Conservation (phyloP, 2,888 invertebrate genomes). For the Gymnocheta viridis region DNA sequence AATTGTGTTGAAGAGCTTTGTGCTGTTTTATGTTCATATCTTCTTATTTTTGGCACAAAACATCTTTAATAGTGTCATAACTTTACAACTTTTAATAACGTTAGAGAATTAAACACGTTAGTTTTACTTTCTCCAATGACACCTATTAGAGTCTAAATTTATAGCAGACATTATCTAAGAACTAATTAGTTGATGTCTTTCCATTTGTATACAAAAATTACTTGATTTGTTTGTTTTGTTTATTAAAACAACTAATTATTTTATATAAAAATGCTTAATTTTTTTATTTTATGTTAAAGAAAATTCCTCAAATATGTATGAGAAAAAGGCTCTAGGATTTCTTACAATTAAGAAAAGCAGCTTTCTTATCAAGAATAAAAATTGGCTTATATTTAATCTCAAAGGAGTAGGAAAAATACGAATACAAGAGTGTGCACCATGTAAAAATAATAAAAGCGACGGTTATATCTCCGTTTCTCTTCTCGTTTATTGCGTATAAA, state of each 20-base stretch:
- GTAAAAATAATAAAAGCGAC: conserved; percentile 14
- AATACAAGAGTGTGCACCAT: conserved; percentile 81
- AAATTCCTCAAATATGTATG: neutral
- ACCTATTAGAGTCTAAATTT: neutral
- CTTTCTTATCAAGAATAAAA: neutral
- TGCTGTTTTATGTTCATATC: too few species aligned
- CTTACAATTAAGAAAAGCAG: neutral
- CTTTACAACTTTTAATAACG: too few species aligned
- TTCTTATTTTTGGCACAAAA: too few species aligned
- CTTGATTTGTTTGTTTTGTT: conserved; percentile 45
- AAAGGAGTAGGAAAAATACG: conserved; percentile 67
- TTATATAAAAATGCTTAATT: neutral
- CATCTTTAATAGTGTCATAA: too few species aligned
- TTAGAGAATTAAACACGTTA: neutral
- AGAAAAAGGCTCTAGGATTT: conserved; percentile 11
- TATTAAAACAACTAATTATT: conserved; percentile 46
- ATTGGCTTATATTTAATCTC: conserved; percentile 4
- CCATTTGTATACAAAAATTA: conserved; percentile 18
- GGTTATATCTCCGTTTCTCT: conserved; percentile 1
- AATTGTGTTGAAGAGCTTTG: too few species aligned
- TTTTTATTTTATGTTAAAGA: conserved; percentile 4
- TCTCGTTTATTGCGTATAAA: conserved; percentile 34
- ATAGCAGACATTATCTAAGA: neutral
- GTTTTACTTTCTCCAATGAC: too few species aligned
- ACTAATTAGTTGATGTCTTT: neutral